A percentile compares a stretch with the other conserved stretches of the same genome.
Conservation (phyloP, 2,113 vertebrate species). For the Indicator indicator region DNA sequence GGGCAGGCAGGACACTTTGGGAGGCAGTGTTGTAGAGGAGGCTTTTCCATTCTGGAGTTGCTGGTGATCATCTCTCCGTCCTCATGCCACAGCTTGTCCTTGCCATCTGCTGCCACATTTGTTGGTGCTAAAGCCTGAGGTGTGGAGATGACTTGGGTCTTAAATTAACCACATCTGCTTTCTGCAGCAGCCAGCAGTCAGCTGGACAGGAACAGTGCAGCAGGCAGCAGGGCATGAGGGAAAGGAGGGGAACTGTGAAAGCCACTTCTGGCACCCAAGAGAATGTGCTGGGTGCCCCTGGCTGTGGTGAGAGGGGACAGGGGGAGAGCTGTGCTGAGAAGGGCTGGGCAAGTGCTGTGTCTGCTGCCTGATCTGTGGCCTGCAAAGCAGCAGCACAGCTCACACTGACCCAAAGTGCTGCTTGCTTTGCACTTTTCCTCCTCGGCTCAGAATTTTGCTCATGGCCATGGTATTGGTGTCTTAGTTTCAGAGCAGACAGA, state of each 20-base stretch:
- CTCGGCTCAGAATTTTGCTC: neutral
- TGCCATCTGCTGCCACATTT: neutral
- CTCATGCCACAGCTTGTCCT: neutral
- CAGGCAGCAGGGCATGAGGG: neutral
- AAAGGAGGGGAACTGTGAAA: neutral
- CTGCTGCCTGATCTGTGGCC: neutral
- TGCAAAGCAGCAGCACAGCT: neutral
- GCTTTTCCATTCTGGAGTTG: neutral
- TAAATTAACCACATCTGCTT: neutral
- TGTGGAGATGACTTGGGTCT: neutral
- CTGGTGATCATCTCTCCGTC: neutral
- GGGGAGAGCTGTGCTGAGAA: neutral
- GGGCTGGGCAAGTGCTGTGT: neutral
- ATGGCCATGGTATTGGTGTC: neutral
- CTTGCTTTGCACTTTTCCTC: neutral
- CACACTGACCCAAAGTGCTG: neutral
- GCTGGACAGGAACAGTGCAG: neutral
- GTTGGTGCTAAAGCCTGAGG: neutral
- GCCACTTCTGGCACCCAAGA: neutral
- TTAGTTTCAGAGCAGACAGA: too few relatives aligned
- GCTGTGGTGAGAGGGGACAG: neutral
- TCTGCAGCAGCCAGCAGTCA: neutral
- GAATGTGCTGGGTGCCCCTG: neutral
- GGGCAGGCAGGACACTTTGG: neutral
- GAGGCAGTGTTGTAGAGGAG: neutral